phyloP scores from a whole-genome alignment of 1,140 invertebrate species.

The Drosophila parabipectinata region DNA sequence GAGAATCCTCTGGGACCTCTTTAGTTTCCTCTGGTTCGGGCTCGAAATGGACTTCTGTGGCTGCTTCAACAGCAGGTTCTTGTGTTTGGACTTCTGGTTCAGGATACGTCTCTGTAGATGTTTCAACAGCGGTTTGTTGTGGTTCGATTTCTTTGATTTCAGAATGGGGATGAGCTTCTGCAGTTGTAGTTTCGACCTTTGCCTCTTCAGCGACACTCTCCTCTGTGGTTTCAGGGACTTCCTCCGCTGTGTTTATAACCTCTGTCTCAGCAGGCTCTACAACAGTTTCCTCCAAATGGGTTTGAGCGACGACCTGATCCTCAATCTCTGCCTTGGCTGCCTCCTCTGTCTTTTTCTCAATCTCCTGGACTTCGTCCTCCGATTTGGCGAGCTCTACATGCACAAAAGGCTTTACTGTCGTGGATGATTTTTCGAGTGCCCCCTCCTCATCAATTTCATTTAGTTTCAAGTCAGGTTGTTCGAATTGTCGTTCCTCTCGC shows the following conservation, averaged over 20 bases:
- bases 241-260: neutral
- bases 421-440: neutral
- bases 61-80: neutral
- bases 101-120: neutral
- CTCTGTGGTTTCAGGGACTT: constrained; percentile 10
- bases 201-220: neutral
- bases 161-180: constrained; percentile 5
- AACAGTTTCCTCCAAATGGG: constrained; percentile 5
- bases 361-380: neutral
- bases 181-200: neutral
- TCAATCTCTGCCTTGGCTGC: constrained; percentile 27
- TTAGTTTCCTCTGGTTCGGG: neutral
- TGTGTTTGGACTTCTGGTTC: neutral
- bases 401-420: neutral
- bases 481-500: constrained; percentile 11
- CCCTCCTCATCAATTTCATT: constrained; percentile 56
- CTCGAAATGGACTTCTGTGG: neutral
- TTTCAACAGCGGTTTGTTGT: neutral
- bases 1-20: neutral
- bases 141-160: neutral
- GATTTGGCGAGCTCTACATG: constrained; percentile 17
- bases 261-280: constrained; percentile 27
- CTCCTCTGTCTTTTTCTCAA: constrained; percentile 9
- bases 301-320: constrained; percentile 4
- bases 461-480: neutral